Conservation (phyloP, 35 echinoderm and acorn worm genomes). For the Patiria miniata region DNA sequence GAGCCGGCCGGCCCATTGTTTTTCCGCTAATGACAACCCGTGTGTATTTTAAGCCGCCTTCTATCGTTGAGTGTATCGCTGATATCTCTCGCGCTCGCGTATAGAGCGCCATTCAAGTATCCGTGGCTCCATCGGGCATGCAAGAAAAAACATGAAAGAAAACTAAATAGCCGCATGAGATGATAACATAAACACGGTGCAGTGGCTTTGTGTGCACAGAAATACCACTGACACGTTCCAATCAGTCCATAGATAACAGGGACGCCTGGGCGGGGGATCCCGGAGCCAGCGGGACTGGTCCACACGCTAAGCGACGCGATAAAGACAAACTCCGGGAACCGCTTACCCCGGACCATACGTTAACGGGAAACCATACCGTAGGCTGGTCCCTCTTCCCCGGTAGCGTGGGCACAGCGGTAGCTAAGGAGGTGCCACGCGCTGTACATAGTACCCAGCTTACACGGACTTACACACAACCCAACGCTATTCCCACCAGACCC, state of each 20-base stretch:
- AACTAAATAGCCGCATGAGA: not conserved
- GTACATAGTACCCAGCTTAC: too few species aligned
- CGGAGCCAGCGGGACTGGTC: not conserved
- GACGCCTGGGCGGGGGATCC: not conserved
- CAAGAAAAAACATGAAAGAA: not conserved
- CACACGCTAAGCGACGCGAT: not conserved
- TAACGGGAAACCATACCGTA: too few species aligned
- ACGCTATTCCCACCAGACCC: not conserved
- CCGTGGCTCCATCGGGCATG: too few species aligned
- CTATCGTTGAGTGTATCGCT: too few species aligned
- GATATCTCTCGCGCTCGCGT: too few species aligned
- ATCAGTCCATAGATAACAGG: constrained; percentile 16
- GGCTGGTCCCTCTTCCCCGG: not conserved
- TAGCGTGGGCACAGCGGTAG: not conserved
- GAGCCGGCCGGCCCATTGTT: not conserved
- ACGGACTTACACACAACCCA: not conserved
- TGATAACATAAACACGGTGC: constrained; percentile 9
- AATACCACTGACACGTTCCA: constrained; percentile 9
- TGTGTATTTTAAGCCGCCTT: not conserved
- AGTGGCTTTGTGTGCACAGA: constrained; percentile 20
- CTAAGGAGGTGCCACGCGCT: not conserved
- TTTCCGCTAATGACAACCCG: not conserved
- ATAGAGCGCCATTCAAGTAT: too few species aligned
- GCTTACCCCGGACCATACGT: not conserved
- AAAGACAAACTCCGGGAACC: not conserved